These are phyloP conservation scores for Rhimphoctona megacephalus DNA, from an alignment of 2,888 invertebrate species.

Conservation along the genomic window DNA sequence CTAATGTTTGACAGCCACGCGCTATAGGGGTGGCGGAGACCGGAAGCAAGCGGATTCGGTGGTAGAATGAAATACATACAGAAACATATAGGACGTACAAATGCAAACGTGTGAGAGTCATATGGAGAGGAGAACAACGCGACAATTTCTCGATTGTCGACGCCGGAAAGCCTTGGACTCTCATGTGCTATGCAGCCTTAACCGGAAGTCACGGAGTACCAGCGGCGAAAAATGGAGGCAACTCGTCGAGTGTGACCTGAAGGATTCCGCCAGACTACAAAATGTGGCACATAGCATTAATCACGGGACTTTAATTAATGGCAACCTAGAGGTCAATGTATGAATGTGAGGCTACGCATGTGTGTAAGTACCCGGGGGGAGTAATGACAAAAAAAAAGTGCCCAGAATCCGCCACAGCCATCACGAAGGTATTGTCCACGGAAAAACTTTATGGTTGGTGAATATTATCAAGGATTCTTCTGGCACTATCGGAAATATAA, in stretches of 20 bases:
- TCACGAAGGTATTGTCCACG: constrained; percentile 20
- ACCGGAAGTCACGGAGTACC: constrained; percentile 36
- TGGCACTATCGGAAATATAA: constrained; percentile 10
- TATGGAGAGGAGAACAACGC: constrained; percentile 1
- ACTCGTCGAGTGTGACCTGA: constrained; percentile 57
- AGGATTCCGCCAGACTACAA: constrained; percentile 66
- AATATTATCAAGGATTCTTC: constrained; percentile 38
- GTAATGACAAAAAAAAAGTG: constrained; percentile 12
- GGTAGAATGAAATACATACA: neutral
- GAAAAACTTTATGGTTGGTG: constrained; percentile 15
- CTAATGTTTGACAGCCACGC: constrained; percentile 82
- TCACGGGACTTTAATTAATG: constrained; percentile 80
- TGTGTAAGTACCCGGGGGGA: neutral
- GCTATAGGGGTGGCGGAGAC: constrained; percentile 33
- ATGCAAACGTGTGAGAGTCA: constrained; percentile 12
- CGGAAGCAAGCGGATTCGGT: neutral
- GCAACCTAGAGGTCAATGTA: constrained; percentile 29
- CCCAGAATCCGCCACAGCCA: neutral
- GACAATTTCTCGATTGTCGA: constrained; percentile 38
- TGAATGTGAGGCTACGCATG: neutral
- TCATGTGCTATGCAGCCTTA: neutral
- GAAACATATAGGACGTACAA: neutral
- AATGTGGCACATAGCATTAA: constrained; percentile 77
- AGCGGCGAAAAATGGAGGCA: constrained; percentile 26
- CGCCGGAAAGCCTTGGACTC: neutral